Evolutionary conservation across 2,113 vertebrate genomes (phyloP).

Genomic region (Cichladusa arquata): DNA sequence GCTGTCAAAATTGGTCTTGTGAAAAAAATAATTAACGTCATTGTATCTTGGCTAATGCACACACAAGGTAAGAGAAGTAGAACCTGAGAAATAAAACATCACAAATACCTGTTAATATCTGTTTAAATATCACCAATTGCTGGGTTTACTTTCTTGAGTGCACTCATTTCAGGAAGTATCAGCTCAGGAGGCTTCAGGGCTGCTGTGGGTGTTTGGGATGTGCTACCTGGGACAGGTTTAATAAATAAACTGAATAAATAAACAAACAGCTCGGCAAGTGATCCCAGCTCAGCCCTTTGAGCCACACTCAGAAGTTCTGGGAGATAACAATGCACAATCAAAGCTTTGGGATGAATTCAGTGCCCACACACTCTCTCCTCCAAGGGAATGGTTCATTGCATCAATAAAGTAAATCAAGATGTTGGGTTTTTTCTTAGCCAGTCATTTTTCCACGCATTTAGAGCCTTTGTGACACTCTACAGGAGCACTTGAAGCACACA

Average conservation of each 20-base stretch:
- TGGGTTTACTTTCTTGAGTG: not conserved
- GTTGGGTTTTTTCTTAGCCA: not conserved
- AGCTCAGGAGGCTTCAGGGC: not conserved
- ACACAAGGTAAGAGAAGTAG: not conserved
- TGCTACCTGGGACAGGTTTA: not conserved
- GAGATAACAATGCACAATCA: rapidly evolving
- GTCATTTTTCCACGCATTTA: not conserved
- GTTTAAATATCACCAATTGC: too few relatives aligned
- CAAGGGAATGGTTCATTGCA: not conserved
- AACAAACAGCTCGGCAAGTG: not conserved
- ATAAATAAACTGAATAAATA: not conserved
- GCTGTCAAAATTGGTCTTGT: not conserved
- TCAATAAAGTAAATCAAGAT: not conserved
- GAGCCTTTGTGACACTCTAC: not conserved
- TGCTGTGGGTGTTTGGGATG: not conserved
- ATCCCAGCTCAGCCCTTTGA: not conserved
- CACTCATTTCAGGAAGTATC: not conserved
- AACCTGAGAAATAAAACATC: not conserved
- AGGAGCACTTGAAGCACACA: not conserved
- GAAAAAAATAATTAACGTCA: not conserved
- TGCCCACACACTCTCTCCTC: not conserved
- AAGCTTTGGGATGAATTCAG: not conserved
- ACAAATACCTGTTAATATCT: not conserved
- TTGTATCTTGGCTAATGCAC: not conserved
- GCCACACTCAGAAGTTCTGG: not conserved